A percentile compares a stretch with the other conserved stretches of the same genome.
Evolutionary conservation across 2,797 vertebrate genomes (phyloP).

Genomic region (Lutjanus argentimaculatus): DNA sequence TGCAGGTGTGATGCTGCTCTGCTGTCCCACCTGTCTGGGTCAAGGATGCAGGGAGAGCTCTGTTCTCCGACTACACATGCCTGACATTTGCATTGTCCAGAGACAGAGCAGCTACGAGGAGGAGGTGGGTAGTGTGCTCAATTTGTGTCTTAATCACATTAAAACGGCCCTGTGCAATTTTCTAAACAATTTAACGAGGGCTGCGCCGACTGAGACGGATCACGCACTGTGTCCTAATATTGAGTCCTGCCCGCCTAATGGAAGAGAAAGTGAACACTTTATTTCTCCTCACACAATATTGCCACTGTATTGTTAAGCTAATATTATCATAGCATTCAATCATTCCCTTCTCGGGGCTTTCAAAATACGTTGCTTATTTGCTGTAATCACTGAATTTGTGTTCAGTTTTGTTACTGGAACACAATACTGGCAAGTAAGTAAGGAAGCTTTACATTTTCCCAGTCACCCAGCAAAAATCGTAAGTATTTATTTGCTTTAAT

Average conservation of each 20-base stretch:
- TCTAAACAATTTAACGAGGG: conserved; percentile 68
- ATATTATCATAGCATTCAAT: conserved; percentile 32
- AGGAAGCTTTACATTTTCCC: neutral
- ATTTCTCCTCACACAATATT: conserved; percentile 32
- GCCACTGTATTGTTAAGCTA: conserved; percentile 38
- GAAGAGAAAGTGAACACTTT: conserved; percentile 54
- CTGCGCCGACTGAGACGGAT: conserved; percentile 57
- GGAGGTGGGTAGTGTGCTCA: conserved; percentile 54
- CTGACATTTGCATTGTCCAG: conserved; percentile 58
- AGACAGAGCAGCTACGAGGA: conserved; percentile 43
- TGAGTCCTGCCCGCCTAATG: conserved; percentile 48
- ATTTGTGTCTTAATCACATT: conserved; percentile 72
- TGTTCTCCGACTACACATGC: conserved; percentile 32
- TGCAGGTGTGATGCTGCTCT: conserved; percentile 11
- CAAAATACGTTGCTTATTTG: conserved; percentile 15
- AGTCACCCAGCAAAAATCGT: neutral
- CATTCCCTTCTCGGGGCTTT: conserved; percentile 12
- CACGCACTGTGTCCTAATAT: conserved; percentile 52
- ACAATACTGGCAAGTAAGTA: neutral
- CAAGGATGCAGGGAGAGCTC: conserved; percentile 37
- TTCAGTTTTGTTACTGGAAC: conserved; percentile 4
- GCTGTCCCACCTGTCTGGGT: conserved; percentile 22
- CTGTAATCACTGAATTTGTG: conserved; percentile 6
- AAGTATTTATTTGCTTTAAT: neutral
- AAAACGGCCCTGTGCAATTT: conserved; percentile 69